Base-by-base conservation (phyloP, 2,113 vertebrate genomes). In the Tragelaphus strepsiceros region DNA sequence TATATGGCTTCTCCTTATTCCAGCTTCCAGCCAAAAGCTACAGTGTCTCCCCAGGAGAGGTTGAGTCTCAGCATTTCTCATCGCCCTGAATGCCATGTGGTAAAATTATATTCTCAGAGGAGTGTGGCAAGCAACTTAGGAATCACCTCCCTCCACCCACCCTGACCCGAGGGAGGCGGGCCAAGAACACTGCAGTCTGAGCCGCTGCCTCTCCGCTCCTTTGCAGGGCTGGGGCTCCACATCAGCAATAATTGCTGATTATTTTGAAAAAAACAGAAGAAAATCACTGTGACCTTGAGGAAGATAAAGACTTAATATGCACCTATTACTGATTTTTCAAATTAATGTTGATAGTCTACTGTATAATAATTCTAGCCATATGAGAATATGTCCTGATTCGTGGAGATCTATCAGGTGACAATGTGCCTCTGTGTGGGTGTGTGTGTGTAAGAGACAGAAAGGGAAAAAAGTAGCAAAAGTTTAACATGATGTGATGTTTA, bases 81-180 rank as follows among this genome's bases (percentile, higher is more conserved):
- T 28, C 6, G 15, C 24, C 61, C 16, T 28, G 12, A 53, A 26
- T 28, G 64, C n/a, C n/a, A 1, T 24, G n/a, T 46, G 46, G 28
- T 24, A 67, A 84, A 12, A 85, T 71, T 11, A 26, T 14, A 21
- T 35, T 78, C 28, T 26, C 21, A 64, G 46, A 51, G 39, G 21
- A 78, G 17, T 16, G 4, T 49, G 24, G 22, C 43, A 30, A 4
- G 17, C 39, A 35, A 22, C 1, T 46, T 53, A 14, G 17, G 32
- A 32, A 3, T 11, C 24, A 2, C 4, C 12, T 51, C 4, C 35
- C 10, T 7, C 17, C 39, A 43, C 7, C 15, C 11, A 21, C 32
- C 26, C 17, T 26, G 26, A 1, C 53, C 30, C 0, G 2, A 21
- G n/a, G 3, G 6, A 35, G n/a, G 28, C 16, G 2, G 24, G 26